Evolutionary conservation across 2,888 invertebrate species (phyloP).

Genomic region (Brachyptera risi): DNA sequence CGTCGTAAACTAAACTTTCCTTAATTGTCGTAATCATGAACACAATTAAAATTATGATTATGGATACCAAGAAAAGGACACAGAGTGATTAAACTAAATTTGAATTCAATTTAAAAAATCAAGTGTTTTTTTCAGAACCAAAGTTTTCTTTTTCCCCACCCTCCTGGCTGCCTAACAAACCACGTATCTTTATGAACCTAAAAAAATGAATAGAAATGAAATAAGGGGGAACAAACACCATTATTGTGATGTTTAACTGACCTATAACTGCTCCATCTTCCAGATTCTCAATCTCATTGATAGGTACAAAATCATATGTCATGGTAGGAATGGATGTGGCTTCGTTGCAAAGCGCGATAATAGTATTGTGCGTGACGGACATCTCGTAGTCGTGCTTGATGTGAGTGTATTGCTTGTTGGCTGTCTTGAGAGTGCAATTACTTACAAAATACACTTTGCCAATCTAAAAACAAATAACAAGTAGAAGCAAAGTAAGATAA

Average conservation of each 20-base stretch:
- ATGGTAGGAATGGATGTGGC: constrained; percentile 65
- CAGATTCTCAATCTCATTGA: constrained; percentile 65
- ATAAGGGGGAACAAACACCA: constrained; percentile 14
- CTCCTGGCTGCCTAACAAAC: too few species aligned
- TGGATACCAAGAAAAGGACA: too few species aligned
- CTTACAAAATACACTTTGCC: constrained; percentile 86
- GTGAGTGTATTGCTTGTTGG: constrained; percentile 82
- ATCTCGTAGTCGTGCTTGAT: constrained; percentile 96
- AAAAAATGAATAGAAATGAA: too few species aligned
- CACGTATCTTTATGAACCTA: too few species aligned
- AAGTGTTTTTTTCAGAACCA: too few species aligned
- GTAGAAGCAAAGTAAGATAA: too few species aligned
- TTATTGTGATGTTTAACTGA: constrained; percentile 43
- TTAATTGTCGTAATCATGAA: too few species aligned
- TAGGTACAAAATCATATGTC: constrained; percentile 71
- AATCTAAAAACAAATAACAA: constrained; percentile 50
- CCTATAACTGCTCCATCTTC: constrained; percentile 67
- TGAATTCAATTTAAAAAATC: too few species aligned
- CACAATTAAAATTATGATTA: too few species aligned
- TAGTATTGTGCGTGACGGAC: constrained; percentile 75
- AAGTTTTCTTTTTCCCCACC: too few species aligned
- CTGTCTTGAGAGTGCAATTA: constrained; percentile 80
- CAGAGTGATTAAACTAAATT: too few species aligned
- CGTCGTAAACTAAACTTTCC: too few species aligned
- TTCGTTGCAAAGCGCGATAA: constrained; percentile 50